Evolutionary conservation across 2,113 vertebrate species (phyloP).

Genomic region (Psittacula cyanocephala): DNA sequence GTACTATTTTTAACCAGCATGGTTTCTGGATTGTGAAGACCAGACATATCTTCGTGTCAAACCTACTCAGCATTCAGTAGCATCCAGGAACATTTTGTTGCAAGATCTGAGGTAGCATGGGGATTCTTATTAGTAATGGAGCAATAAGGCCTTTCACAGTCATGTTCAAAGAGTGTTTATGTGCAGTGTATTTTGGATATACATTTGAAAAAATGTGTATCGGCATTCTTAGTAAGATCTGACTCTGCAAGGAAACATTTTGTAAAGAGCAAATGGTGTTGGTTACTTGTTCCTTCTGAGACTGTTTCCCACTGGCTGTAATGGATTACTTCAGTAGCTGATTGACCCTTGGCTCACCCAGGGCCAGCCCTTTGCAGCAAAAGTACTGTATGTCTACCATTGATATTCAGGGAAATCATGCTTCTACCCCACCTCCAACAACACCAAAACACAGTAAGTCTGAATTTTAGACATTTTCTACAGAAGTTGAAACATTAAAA

Average conservation of each 20-base stretch:
- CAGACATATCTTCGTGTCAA: not conserved
- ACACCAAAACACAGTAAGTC: not conserved
- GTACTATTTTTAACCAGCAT: not conserved
- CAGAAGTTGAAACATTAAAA: not conserved
- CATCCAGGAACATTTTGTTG: not conserved
- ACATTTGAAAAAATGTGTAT: not conserved
- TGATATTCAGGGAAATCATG: not conserved
- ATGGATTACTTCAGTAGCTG: not conserved
- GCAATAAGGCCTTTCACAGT: not conserved
- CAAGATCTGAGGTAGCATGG: not conserved
- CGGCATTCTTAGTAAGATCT: not conserved
- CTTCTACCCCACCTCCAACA: not conserved
- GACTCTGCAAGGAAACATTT: not conserved
- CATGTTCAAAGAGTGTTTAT: not conserved
- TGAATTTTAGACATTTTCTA: not conserved
- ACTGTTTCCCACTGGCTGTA: not conserved
- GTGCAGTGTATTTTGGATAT: not conserved
- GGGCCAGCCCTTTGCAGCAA: not conserved
- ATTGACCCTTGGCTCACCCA: not conserved
- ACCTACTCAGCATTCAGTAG: not conserved
- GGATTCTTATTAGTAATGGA: not conserved
- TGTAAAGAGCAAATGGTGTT: not conserved
- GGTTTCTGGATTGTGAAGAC: not conserved
- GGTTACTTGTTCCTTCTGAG: not conserved
- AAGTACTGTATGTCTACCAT: not conserved